phyloP scores from a whole-genome alignment of 2,113 vertebrate genomes.

The Caranx ignobilis region DNA sequence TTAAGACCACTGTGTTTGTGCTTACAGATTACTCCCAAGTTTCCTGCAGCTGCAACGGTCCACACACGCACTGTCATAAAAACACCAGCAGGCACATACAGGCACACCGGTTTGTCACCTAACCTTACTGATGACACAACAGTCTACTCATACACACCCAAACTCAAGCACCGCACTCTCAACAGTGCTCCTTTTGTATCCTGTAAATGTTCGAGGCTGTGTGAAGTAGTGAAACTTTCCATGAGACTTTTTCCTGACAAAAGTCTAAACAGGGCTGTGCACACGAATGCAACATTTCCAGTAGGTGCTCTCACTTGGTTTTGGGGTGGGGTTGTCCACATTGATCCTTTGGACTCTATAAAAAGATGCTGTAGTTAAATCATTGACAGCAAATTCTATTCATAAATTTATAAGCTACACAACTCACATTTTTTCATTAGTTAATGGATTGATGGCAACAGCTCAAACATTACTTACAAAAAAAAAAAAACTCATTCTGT shows the following conservation, averaged over 20 bases:
- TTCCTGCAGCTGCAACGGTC: not conserved
- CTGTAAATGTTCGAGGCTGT: not conserved
- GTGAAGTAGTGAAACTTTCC: conserved; percentile 23
- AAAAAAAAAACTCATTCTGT: no score
- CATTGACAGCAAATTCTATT: no score
- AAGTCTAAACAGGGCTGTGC: not conserved
- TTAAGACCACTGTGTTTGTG: not conserved
- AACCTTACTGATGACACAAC: not conserved
- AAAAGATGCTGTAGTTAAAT: no score
- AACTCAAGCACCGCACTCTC: not conserved
- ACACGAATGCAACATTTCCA: conserved; percentile 7
- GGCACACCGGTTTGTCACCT: not conserved
- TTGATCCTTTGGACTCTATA: not conserved
- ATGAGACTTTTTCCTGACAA: not conserved
- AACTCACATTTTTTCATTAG: no score
- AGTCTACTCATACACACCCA: not conserved
- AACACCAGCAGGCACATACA: not conserved
- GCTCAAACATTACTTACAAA: no score
- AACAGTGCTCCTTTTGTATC: conserved; percentile 17
- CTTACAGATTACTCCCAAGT: conserved; percentile 2
- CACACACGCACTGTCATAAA: not conserved
- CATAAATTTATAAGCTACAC: no score
- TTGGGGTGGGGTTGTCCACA: not conserved
- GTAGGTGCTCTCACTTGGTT: not conserved
- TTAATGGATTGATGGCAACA: no score